A percentile compares a stretch with the other conserved stretches of the same genome.
These are phyloP conservation scores for Aethina tumida DNA, from an alignment of 1,140 invertebrate species.

Conservation along the genomic window DNA sequence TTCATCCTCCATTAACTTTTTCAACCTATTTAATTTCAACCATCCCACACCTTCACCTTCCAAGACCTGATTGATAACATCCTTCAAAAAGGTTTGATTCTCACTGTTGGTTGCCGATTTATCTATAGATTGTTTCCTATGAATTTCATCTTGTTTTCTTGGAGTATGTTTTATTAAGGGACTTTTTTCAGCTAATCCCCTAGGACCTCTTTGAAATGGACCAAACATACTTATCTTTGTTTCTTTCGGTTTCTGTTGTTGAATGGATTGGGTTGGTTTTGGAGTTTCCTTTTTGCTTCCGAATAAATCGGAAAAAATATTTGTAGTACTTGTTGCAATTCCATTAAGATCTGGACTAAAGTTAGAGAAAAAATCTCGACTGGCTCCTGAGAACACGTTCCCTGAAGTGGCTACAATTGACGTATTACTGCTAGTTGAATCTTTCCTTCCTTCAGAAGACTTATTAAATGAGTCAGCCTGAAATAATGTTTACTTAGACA, in stretches of 20 bases:
- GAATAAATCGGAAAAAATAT: conserved; percentile 86
- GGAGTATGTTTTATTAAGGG: conserved; percentile 79
- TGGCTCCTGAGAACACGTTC: conserved; percentile 39
- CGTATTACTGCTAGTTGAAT: conserved; percentile 34
- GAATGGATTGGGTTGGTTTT: conserved; percentile 12
- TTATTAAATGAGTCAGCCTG: conserved; percentile 31
- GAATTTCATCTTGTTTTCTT: conserved; percentile 52
- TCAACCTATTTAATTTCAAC: conserved; percentile 88
- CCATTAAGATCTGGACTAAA: conserved; percentile 84
- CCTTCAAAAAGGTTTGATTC: conserved; percentile 80
- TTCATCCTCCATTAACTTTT: conserved; percentile 98
- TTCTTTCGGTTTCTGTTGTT: conserved; percentile 40
- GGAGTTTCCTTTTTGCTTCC: conserved; percentile 38
- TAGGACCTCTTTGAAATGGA: conserved; percentile 66
- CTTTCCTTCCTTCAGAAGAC: conserved; percentile 20
- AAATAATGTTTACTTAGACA: conserved; percentile 10
- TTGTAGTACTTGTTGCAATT: conserved; percentile 78
- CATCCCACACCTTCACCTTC: conserved; percentile 95
- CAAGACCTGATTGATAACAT: conserved; percentile 83
- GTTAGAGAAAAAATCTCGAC: conserved; percentile 79
- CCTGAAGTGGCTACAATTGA: conserved; percentile 39
- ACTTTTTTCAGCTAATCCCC: conserved; percentile 80
- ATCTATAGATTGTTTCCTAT: conserved; percentile 54
- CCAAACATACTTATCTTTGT: conserved; percentile 47
- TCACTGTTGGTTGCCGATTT: conserved; percentile 67